Evolutionary conservation across 2,113 vertebrate genomes (phyloP), one percentile per base, ranked within the genome.

Genomic region (Psammodynastes pulverulentus): DNA sequence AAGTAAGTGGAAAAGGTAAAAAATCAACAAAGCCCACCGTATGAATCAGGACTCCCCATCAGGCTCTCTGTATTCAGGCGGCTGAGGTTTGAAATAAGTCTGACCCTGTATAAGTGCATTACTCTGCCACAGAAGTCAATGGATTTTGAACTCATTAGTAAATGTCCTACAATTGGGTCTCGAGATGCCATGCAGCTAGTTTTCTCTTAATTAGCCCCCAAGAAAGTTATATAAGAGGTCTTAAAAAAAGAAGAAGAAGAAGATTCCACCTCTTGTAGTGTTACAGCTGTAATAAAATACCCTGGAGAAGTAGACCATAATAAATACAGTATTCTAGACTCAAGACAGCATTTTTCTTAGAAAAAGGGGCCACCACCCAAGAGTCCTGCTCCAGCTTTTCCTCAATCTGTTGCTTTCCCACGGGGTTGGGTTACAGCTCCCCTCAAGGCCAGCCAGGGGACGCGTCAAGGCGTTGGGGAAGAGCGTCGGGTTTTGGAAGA

Each of bases 311-410:
- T 23, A 51, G 4, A 94, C 94, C 92, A 93, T 92, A 97, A 97
- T 98, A 98, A 97, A 97, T 97, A 97, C 49, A 91, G 58, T 85
- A 46, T 91, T 91, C 89, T 93, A 93, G 90, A 91, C 88, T 95
- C 95, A 93, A 94, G 92, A 48, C 10, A 92, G 92, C n/a, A 56
- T 67, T 43, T 46, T 89, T 89, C 39, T 52, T 90, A 87, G 13
- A 88, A 94, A 94, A 92, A 90, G 23, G 89, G 1, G 0, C 3
- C 12, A 17, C 0, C 0, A 23, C 45, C 26, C 12, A 54, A 84
- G 88, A 91, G 79, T 0, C 0, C 0, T 9, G 5, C 15, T 15
- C 86, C 86, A 43, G 72, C 7, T 43, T 79, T 19, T 39, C 17
- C 6, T 79, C 72, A 9, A 79, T 43, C 34, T 43, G 72, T 43